These are phyloP conservation scores for Selene dorsalis DNA, from an alignment of 2,797 vertebrate genomes.

Conservation along the genomic window DNA sequence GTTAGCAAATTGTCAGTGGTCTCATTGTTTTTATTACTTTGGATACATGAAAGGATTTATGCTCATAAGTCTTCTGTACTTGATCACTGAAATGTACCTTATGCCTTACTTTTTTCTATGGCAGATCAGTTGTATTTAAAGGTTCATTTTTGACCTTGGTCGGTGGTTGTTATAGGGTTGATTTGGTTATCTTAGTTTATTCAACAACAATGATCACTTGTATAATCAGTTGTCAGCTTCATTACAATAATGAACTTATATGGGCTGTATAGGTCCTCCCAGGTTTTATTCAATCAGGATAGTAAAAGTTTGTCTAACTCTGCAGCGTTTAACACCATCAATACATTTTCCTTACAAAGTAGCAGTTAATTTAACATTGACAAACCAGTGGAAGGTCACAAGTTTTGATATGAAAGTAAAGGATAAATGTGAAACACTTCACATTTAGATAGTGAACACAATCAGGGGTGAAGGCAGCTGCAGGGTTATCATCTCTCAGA, in stretches of 20 bases:
- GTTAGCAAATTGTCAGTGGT: background rate
- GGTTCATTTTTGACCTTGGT: background rate
- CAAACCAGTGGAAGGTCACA: background rate
- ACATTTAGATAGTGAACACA: background rate
- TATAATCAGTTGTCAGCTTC: too few species aligned
- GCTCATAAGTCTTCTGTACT: background rate
- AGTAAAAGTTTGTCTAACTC: too few species aligned
- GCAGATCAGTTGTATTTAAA: background rate
- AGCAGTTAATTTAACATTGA: too few species aligned
- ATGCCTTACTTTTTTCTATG: background rate
- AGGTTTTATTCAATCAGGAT: background rate
- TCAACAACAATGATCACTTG: too few species aligned
- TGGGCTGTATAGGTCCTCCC: background rate
- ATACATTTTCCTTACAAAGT: too few species aligned
- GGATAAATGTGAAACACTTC: background rate
- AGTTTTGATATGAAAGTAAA: background rate
- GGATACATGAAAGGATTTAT: background rate
- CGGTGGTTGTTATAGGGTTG: too few species aligned
- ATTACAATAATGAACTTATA: too few species aligned
- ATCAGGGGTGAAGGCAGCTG: background rate
- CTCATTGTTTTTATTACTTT: background rate
- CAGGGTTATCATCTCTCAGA: constrained; percentile 8
- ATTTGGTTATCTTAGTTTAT: background rate
- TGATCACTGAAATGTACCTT: background rate
- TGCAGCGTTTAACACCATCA: too few species aligned